These are phyloP conservation scores for Galaxea fascicularis DNA, from an alignment of 92 coral and sea anemone species.

Conservation along the genomic window DNA sequence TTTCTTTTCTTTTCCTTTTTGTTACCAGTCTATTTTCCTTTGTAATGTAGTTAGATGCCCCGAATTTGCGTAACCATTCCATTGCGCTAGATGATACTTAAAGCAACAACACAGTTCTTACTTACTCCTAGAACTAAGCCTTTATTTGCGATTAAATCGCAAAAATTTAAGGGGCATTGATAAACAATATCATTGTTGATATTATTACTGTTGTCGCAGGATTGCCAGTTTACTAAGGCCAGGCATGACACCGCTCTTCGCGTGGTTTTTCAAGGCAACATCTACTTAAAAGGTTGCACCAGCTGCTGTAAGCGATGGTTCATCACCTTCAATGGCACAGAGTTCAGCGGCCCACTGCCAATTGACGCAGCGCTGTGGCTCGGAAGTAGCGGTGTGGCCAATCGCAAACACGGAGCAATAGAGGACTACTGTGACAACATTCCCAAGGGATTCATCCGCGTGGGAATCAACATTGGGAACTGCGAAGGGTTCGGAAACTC, in stretches of 20 bases:
- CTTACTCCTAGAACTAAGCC: too few species aligned
- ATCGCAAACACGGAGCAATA: background rate
- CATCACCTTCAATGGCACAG: background rate
- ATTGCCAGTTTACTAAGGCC: background rate
- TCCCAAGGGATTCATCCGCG: background rate
- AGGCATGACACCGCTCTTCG: background rate
- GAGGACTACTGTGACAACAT: background rate
- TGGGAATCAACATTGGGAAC: background rate
- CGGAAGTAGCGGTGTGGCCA: background rate
- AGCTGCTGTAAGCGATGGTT: background rate
- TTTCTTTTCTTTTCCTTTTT: too few species aligned
- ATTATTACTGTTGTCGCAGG: background rate
- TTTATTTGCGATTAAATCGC: background rate
- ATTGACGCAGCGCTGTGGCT: background rate
- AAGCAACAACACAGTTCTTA: too few species aligned
- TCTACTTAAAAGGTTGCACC: background rate
- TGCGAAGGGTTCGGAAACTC: background rate
- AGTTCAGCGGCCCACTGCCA: background rate
- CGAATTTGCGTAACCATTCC: too few species aligned
- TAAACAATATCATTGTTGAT: too few species aligned
- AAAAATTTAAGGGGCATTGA: too few species aligned
- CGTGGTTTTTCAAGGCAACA: background rate
- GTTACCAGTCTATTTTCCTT: too few species aligned
- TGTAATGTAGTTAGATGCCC: too few species aligned
- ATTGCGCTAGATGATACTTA: too few species aligned